A percentile compares a stretch with the other conserved stretches of the same genome.
phyloP scores from a whole-genome alignment of 2,797 vertebrate species.

The Mormyrus hasselquistii region DNA sequence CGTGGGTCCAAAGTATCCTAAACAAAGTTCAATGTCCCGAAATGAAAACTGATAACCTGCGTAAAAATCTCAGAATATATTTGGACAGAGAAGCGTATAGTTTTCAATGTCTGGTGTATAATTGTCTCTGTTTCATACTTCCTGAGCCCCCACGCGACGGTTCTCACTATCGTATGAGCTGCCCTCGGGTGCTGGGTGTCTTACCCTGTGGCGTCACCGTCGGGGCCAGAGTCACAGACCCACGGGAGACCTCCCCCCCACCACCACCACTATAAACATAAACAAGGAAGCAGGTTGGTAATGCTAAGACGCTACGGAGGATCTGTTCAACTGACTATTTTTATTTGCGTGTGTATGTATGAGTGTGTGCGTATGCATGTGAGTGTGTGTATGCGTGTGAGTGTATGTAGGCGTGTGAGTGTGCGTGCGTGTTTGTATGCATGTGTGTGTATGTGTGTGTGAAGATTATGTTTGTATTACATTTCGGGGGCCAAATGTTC shows the following conservation, averaged over 20 bases:
- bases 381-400: too few species aligned
- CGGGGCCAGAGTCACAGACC: background rate
- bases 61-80: conserved; percentile 37
- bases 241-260: background rate
- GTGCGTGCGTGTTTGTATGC: too few species aligned
- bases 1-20: background rate
- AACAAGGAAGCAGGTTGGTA: background rate
- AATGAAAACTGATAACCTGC: conserved; percentile 33
- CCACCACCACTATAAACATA: background rate
- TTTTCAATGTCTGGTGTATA: conserved; percentile 33
- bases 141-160: conserved; percentile 7
- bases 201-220: background rate
- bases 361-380: too few species aligned
- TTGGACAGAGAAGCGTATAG: conserved; percentile 22
- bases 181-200: conserved; percentile 31
- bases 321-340: conserved; percentile 27
- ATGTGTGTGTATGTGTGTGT: too few species aligned
- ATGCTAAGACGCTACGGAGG: too few species aligned
- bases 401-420: too few species aligned
- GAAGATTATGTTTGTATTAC: too few species aligned
- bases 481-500: too few species aligned
- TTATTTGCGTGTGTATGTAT: too few species aligned
- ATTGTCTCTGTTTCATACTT: conserved; percentile 41
- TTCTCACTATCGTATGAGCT: conserved; percentile 35
- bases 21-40: background rate